Evolutionary conservation across 2,113 vertebrate genomes (phyloP), one percentile per base, ranked within the genome.

Genomic region (Porphyrio hochstetteri): DNA sequence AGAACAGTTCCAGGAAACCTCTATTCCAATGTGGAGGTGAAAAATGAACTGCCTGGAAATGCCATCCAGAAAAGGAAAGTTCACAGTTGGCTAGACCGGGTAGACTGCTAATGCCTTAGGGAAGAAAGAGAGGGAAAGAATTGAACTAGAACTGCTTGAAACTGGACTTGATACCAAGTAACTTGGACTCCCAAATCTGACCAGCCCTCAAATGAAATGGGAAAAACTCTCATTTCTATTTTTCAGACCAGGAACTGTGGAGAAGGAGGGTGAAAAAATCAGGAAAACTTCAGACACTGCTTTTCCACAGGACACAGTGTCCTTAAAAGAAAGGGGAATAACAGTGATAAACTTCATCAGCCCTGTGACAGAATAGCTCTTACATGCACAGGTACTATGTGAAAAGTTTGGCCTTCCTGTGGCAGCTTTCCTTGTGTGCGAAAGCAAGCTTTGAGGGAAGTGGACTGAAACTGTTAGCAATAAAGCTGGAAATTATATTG

Each of bases 1-100:
- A 68, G 67, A 94, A 52, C 10, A 42, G 28, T 70, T 92, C 44
- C 42, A 84, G 50, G 64, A 96, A 96, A 91, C 55, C 46, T 78
- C 33, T 82, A 5, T 76, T 95, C 40, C 67, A 69, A 9, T 1
- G 3, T 20, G 28, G 24, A 76, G 27, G 35, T 75, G 25, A 76
- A 60, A 95, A 92, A 85, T 40, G 36, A 92, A 13, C 75, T 85
- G 55, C 57, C 19, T 76, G 46, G 65, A 87, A 75, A 92, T 42
- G 44, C 53, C 50, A 71, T 57, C 24, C 44, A 87, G 40, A 38
- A 95, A 86, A 91, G 17, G 29, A 86, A 23, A 90, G 9, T 84
- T 36, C 33, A 24, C 18, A 76, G 70, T 17, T 91, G 69, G 23
- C 42, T 88, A 33, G 27, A 33, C 9, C 16, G 90, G 46, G 52